A percentile compares a stretch with the other conserved stretches of the same genome.
These are phyloP conservation scores for Phainopepla nitens DNA, from an alignment of 2,113 vertebrate species.

Conservation along the genomic window DNA sequence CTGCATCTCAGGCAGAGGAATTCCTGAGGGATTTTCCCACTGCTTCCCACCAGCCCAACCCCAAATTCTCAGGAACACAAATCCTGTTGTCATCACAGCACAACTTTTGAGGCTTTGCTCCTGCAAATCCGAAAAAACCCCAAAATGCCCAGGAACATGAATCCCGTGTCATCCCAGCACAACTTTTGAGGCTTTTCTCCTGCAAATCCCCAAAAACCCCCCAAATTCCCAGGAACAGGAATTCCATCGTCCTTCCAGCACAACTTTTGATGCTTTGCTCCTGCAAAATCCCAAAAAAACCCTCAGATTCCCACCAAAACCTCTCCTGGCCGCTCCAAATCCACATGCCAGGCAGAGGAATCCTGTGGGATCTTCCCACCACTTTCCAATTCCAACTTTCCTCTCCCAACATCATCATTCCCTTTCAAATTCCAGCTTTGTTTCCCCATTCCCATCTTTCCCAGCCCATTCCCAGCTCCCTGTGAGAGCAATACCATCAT, in stretches of 20 bases:
- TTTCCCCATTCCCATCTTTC: too few species aligned
- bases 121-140: neutral
- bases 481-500: too few species aligned
- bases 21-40: fast-evolving
- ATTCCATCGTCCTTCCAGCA: neutral
- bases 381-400: too few species aligned
- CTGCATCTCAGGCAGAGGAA: neutral
- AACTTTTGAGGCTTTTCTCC: neutral
- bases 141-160: neutral
- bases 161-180: neutral
- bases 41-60: fast-evolving
- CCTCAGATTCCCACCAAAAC: too few species aligned
- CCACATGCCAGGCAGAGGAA: too few species aligned
- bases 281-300: neutral
- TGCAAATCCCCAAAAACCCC: neutral
- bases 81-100: fast-evolving
- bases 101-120: too few species aligned
- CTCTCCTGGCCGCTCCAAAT: too few species aligned
- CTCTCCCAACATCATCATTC: too few species aligned
- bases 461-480: too few species aligned
- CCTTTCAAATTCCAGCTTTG: too few species aligned
- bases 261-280: neutral
- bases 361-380: too few species aligned
- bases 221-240: fast-evolving
- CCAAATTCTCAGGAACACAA: neutral